phyloP scores from a whole-genome alignment of 2,888 invertebrate genomes.

The Amorpha juglandis region DNA sequence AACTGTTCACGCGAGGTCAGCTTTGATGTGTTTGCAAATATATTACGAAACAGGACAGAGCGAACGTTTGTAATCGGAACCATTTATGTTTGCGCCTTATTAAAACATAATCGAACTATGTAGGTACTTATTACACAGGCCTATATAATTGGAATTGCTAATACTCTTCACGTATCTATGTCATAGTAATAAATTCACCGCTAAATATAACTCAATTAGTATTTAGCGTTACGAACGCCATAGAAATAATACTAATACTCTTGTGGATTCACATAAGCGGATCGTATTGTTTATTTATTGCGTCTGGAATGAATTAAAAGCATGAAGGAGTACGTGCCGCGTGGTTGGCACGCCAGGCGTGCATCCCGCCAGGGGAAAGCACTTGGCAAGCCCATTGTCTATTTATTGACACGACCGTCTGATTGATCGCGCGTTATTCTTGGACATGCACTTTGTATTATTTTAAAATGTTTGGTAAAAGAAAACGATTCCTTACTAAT shows the following conservation, averaged over 20 bases:
- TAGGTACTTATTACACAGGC: not conserved
- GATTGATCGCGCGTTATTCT: constrained; percentile 65
- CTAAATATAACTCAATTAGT: constrained; percentile 7
- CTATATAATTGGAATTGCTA: constrained; percentile 4
- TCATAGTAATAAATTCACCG: constrained; percentile 2
- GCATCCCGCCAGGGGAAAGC: constrained; percentile 48
- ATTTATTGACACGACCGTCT: constrained; percentile 60
- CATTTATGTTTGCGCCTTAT: constrained; percentile 6
- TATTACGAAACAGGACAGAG: constrained; percentile 57
- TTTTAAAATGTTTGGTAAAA: constrained; percentile 50
- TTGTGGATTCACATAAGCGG: constrained; percentile 28
- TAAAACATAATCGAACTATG: not conserved
- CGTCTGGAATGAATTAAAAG: constrained; percentile 46
- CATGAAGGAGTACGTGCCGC: constrained; percentile 36
- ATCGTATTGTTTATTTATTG: constrained; percentile 38
- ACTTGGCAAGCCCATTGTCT: constrained; percentile 61
- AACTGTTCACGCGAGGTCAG: constrained; percentile 78
- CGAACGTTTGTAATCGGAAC: constrained; percentile 23
- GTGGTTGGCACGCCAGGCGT: constrained; percentile 46
- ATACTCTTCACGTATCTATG: constrained; percentile 8
- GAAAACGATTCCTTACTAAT: constrained; percentile 31
- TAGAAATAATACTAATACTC: constrained; percentile 16
- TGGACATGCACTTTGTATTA: constrained; percentile 44
- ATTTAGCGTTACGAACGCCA: constrained; percentile 18
- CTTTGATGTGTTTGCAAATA: constrained; percentile 70